Conservation (phyloP, 2,113 vertebrate species). For the Acanthisitta chloris region DNA sequence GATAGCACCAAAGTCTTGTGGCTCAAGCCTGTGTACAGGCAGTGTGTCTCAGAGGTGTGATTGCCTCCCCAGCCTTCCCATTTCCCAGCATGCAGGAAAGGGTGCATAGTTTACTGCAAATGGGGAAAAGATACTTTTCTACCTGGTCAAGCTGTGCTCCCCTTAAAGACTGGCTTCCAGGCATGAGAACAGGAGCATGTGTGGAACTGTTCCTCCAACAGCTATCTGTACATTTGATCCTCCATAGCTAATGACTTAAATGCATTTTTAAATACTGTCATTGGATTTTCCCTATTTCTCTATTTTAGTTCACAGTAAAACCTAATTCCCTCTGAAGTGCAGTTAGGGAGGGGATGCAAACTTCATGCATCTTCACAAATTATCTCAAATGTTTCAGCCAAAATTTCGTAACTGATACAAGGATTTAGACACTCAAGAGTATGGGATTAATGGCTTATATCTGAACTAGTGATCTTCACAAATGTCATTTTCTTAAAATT, state of each 20-base stretch:
- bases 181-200: background rate
- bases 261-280: background rate
- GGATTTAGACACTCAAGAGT: background rate
- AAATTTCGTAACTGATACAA: background rate
- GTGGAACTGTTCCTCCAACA: background rate
- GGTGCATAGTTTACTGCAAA: background rate
- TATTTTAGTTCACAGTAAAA: background rate
- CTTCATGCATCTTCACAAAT: background rate
- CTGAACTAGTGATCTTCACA: background rate
- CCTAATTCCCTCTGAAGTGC: background rate
- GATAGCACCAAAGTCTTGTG: rapidly evolving
- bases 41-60: background rate
- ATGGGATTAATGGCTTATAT: background rate
- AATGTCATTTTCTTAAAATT: background rate
- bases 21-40: rapidly evolving
- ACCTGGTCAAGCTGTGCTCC: background rate
- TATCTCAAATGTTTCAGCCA: background rate
- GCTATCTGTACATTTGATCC: background rate
- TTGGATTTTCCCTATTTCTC: background rate
- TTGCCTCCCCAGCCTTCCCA: background rate
- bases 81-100: background rate
- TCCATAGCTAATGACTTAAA: background rate
- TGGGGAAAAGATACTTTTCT: background rate
- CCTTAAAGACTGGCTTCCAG: background rate
- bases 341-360: background rate